A percentile compares a stretch with the other conserved stretches of the same genome.
phyloP scores from a whole-genome alignment of 1,140 invertebrate genomes.

The Ceratina calcarata region DNA sequence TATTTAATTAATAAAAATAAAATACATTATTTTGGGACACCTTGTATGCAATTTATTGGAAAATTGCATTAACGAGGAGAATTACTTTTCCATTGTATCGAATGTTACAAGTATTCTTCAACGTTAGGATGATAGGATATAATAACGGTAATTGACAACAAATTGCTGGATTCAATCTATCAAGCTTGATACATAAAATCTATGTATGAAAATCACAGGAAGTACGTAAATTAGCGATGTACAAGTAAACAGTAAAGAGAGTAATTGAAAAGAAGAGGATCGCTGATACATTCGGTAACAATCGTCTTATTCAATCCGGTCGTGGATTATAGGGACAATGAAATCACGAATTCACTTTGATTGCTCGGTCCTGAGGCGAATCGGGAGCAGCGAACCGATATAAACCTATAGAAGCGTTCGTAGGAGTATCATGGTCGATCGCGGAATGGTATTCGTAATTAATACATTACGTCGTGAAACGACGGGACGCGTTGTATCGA shows the following conservation, averaged over 20 bases:
- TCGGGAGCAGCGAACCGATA: constrained; percentile 6
- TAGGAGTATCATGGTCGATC: background rate
- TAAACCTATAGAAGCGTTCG: constrained; percentile 15
- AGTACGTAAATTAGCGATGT: too few species aligned
- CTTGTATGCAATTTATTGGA: too few species aligned
- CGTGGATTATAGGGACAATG: background rate
- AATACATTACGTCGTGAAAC: constrained; percentile 22
- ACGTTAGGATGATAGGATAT: too few species aligned
- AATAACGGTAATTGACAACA: too few species aligned
- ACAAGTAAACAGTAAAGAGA: background rate
- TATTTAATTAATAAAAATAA: too few species aligned
- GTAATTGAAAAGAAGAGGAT: background rate
- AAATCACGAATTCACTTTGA: constrained; percentile 24
- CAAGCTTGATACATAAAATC: too few species aligned
- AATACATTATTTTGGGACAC: too few species aligned
- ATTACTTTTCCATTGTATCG: too few species aligned
- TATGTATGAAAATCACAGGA: too few species aligned
- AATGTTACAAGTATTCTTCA: too few species aligned
- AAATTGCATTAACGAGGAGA: too few species aligned
- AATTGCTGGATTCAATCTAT: too few species aligned
- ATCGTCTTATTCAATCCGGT: constrained; percentile 3
- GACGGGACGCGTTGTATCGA: background rate
- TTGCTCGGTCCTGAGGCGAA: constrained; percentile 8
- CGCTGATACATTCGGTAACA: background rate
- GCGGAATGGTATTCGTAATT: constrained; percentile 9